A percentile compares a stretch with the other conserved stretches of the same genome.
These are phyloP conservation scores for Chirona hameri DNA, from an alignment of 2,888 invertebrate species.

Conservation along the genomic window DNA sequence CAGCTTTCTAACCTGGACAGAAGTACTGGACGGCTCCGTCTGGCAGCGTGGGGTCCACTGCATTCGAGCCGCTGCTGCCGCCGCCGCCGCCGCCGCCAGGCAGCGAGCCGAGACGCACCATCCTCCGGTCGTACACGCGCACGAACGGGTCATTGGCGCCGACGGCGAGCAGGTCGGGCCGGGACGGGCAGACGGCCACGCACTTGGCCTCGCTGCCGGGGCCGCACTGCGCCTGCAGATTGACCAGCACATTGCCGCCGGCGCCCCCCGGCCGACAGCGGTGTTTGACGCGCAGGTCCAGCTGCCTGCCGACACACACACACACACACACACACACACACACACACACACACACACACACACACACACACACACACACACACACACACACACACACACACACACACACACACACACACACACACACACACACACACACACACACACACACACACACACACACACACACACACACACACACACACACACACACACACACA, in stretches of 20 bases:
- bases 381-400: too few species aligned
- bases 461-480: too few species aligned
- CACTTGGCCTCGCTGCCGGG: conserved; percentile 82
- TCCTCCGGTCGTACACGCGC: conserved; percentile 85
- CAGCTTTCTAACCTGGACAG: conserved; percentile 45
- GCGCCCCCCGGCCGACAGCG: background rate
- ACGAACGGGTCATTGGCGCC: conserved; percentile 93
- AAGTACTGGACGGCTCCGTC: conserved; percentile 40
- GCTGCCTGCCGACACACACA: conserved; percentile 30
- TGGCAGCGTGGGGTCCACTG: background rate
- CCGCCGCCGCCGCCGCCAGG: conserved; percentile 43
- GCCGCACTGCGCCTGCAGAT: conserved; percentile 69
- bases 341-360: too few species aligned
- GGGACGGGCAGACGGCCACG: conserved; percentile 77
- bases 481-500: too few species aligned
- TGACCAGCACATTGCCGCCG: conserved; percentile 68
- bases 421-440: too few species aligned
- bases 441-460: too few species aligned
- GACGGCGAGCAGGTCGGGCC: conserved; percentile 81
- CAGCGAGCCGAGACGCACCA: conserved; percentile 60
- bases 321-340: too few species aligned
- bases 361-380: too few species aligned
- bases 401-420: too few species aligned
- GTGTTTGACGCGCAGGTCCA: conserved; percentile 22
- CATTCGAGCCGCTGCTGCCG: background rate